Base-by-base conservation (phyloP, 2,113 vertebrate species). In the Holacanthus passer region DNA sequence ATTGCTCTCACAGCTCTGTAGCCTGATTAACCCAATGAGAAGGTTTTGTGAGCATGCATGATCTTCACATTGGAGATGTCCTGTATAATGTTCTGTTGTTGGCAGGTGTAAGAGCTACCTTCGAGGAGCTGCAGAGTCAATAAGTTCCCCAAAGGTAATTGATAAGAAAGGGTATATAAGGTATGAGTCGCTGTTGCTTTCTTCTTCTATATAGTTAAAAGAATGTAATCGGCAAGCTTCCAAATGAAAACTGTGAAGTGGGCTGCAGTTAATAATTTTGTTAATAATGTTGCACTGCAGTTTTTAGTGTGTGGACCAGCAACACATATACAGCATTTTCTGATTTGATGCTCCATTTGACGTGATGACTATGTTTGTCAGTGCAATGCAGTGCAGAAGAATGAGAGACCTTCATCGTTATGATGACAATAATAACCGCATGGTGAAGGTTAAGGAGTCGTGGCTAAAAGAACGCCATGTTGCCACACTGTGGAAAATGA, bases 1-100 rank as follows among this genome's bases (percentile, higher is more conserved):
- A 59, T 53, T 70, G 35, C 24, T 50, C 35, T 39, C 65, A 68
- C 11, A 59, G 29, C 43, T 85, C 56, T 63, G 31, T 79, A 43
- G 59, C 47, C 27, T 53, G n/a, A n/a, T n/a, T 76, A 71, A 64
- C 8, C 10, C 20, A 62, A n/a, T 19, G 0, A 39, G 4, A 45
- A 31, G 35, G 35, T 65, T 64, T 41, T 0, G 0, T 39, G 22
- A 73, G 53, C 52, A 53, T 62, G 14, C n/a, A 39, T 41, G n/a
- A 67, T 59, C 53, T 73, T 73, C 16, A 56, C 16, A 53, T 20
- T 45, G 19, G n/a, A 29, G 47, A 43, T 66, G 53, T 14, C 73
- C 53, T 60, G 39, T 20, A 39, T 35, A 24, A 31, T 47, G n/a
- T 73, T 74, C 17, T 60, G 45, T 56, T 77, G 27, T 78, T 37